These are phyloP conservation scores for Choristoneura fumiferana DNA, from an alignment of 1,140 invertebrate genomes.

Conservation along the genomic window DNA sequence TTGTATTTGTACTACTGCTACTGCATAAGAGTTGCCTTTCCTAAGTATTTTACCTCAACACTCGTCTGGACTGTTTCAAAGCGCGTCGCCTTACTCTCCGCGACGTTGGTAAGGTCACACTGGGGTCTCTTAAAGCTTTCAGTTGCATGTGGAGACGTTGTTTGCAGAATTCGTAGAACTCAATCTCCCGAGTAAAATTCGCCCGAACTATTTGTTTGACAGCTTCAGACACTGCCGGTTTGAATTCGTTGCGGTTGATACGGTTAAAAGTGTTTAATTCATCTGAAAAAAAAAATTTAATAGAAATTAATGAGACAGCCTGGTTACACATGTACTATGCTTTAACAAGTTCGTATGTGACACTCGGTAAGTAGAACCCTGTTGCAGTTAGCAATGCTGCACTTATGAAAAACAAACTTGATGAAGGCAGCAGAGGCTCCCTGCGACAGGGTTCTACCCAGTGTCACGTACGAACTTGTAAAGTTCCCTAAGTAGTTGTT, in stretches of 20 bases:
- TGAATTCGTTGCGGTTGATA: slow-evolving; percentile 92
- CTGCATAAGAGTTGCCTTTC: too few species aligned
- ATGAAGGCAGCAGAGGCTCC: too few species aligned
- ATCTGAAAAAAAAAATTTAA: slow-evolving; percentile 79
- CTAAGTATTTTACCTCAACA: slow-evolving; percentile 3
- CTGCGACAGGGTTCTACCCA: too few species aligned
- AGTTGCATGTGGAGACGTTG: slow-evolving; percentile 90
- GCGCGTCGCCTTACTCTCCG: slow-evolving; percentile 28
- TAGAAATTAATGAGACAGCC: too few species aligned
- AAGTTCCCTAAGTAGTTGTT: too few species aligned
- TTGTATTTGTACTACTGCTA: too few species aligned
- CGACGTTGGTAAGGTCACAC: slow-evolving; percentile 38
- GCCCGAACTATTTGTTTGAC: slow-evolving; percentile 91
- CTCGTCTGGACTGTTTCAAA: slow-evolving; percentile 17
- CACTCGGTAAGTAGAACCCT: too few species aligned
- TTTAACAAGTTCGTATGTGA: too few species aligned
- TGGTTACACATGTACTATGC: too few species aligned
- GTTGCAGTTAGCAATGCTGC: too few species aligned
- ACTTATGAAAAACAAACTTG: too few species aligned
- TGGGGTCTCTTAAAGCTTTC: slow-evolving; percentile 82
- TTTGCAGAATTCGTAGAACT: slow-evolving; percentile 94
- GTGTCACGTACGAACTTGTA: too few species aligned
- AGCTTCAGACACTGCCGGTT: slow-evolving; percentile 90
- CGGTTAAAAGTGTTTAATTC: slow-evolving; percentile 86
- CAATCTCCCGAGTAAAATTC: slow-evolving; percentile 94